These are phyloP conservation scores for Catonia carolina DNA, from an alignment of 2,888 invertebrate genomes.

Conservation along the genomic window DNA sequence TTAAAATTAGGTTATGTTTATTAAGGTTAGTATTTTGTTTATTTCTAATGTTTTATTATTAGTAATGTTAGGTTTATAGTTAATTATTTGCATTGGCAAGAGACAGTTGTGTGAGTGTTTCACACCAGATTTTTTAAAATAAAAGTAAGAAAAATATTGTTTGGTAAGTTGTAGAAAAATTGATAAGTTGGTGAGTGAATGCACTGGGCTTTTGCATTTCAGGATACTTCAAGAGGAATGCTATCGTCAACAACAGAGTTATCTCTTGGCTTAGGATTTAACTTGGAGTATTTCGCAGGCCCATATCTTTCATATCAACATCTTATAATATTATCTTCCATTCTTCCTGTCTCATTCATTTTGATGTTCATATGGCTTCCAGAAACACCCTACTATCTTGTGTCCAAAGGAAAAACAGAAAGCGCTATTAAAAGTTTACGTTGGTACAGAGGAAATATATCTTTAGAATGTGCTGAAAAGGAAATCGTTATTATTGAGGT, in stretches of 20 bases:
- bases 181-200: too few relatives aligned
- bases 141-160: too few relatives aligned
- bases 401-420: slow-evolving; percentile 22
- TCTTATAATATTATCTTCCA: slow-evolving; percentile 37
- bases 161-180: too few relatives aligned
- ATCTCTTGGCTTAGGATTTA: slow-evolving; percentile 61
- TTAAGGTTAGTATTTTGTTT: too few relatives aligned
- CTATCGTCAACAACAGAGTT: slow-evolving; percentile 74
- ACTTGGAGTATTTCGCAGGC: slow-evolving; percentile 64
- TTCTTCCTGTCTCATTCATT: slow-evolving; percentile 27
- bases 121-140: too few relatives aligned
- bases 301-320: slow-evolving; percentile 60
- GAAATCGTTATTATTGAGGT: slow-evolving; percentile 30
- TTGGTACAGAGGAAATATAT: slow-evolving; percentile 28
- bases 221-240: slow-evolving; percentile 69
- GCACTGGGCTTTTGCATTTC: too few relatives aligned
- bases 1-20: too few relatives aligned
- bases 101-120: too few relatives aligned
- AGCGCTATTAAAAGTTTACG: slow-evolving; percentile 27
- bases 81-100: too few relatives aligned
- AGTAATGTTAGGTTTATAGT: too few relatives aligned
- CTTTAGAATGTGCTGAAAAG: slow-evolving; percentile 20
- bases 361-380: slow-evolving; percentile 31
- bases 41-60: too few relatives aligned
- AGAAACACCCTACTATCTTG: slow-evolving; percentile 30